Evolutionary conservation across 2,113 vertebrate genomes (phyloP), one percentile per base, ranked within the genome.

Genomic region (Spermophilus dauricus): DNA sequence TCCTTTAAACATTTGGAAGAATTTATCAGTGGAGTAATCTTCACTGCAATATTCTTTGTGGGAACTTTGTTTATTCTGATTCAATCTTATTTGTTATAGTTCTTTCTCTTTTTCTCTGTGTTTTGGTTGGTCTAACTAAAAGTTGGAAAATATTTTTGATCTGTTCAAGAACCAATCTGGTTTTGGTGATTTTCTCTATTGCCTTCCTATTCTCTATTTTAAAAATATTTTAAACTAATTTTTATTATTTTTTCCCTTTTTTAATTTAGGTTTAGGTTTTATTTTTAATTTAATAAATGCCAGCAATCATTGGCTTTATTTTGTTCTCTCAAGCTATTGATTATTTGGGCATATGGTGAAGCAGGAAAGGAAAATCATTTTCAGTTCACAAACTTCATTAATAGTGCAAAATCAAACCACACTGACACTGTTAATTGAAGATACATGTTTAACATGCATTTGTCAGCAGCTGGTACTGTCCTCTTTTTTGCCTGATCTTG

Each of bases 291-390:
- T 51, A 73, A 82, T 61, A 90, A 92, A 84, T 61, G 42, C 72
- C 83, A 83, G 75, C 51, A 88, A 81, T 89, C 37, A 32, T 17
- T 96, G 28, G 13, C 70, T 75, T 97, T 78, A 76, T 91, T 96
- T 97, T 95, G 78, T 65, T 94, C 92, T 91, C 76, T 73, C 61
- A 81, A 92, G 88, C 78, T 93, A 91, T 82, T 96, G 75, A 94
- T 72, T 82, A 45, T 70, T 95, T 76, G 30, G 39, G 83, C 92
- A 83, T 78, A 88, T 5, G 75, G 86, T 30, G 48, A 78, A 92
- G n/a, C 7, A 61, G 30, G 51, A 87, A 51, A 94, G 45, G 45
- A 95, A 95, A 92, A 78, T 81, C 48, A 87, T 81, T 81, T 81
- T 77, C 73, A 85, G 69, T 78, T 97, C 48, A 77, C 78, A 48